A percentile compares a stretch with the other conserved stretches of the same genome.
Evolutionary conservation across 2,888 invertebrate species (phyloP).

Genomic region (Melitaea athalia): DNA sequence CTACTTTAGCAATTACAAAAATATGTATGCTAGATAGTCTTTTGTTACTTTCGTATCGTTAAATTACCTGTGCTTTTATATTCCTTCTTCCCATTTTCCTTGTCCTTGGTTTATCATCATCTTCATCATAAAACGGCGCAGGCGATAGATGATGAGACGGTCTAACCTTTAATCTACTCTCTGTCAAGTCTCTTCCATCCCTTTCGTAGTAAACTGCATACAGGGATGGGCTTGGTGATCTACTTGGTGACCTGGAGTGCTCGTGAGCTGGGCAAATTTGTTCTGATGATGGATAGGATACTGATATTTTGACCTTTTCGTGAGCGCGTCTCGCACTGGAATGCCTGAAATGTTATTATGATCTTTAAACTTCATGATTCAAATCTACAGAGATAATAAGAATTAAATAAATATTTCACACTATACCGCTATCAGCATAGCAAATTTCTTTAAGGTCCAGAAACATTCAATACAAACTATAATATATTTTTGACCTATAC

Average conservation of each 20-base stretch:
- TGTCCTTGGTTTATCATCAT: constrained; percentile 76
- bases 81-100: constrained; percentile 93
- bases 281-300: constrained; percentile 92
- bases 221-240: constrained; percentile 74
- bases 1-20: too few species aligned
- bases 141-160: constrained; percentile 72
- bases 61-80: constrained; percentile 91
- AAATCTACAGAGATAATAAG: too few species aligned
- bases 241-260: constrained; percentile 65
- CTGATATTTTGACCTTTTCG: constrained; percentile 92
- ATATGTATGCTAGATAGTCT: too few species aligned
- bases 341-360: constrained; percentile 68
- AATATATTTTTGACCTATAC: too few species aligned
- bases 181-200: constrained; percentile 85
- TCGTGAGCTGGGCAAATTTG: constrained; percentile 80
- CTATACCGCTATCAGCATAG: too few species aligned
- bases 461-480: too few species aligned
- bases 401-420: too few species aligned
- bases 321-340: constrained; percentile 85
- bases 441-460: too few species aligned
- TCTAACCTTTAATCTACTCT: constrained; percentile 83
- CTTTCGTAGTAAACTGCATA: constrained; percentile 87
- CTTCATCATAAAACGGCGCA: constrained; percentile 73
- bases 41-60: background rate
- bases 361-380: background rate